Conservation (phyloP, 2,113 vertebrate genomes). For the Tragelaphus buxtoni region DNA sequence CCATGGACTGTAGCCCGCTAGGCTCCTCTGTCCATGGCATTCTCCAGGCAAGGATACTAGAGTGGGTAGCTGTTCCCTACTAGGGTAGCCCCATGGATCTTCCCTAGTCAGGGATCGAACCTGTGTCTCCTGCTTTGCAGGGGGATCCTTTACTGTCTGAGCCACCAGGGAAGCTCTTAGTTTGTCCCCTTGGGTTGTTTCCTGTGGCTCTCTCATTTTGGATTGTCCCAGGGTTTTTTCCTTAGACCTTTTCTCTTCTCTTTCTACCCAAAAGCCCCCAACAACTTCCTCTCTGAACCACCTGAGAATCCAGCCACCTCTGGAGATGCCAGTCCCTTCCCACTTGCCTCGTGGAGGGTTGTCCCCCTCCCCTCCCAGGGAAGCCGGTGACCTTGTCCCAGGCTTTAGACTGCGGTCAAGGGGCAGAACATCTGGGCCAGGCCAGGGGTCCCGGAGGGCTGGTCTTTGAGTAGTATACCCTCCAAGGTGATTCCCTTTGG, state of each 20-base stretch:
- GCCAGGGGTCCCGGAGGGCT: rapidly evolving
- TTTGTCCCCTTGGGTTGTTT: neutral
- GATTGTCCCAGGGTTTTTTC: neutral
- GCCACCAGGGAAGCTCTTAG: neutral
- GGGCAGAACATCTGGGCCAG: neutral
- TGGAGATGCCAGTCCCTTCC: too few species aligned
- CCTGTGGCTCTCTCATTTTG: rapidly evolving
- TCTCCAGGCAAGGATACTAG: neutral
- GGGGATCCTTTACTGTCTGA: neutral
- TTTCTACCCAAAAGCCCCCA: neutral
- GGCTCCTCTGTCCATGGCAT: neutral
- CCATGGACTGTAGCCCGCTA: neutral
- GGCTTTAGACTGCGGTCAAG: neutral
- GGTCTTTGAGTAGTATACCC: neutral
- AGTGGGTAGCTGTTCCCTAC: neutral
- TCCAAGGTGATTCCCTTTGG: neutral
- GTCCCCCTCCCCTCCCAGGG: neutral
- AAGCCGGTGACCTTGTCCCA: neutral
- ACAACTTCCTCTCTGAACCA: rapidly evolving
- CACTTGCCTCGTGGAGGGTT: neutral
- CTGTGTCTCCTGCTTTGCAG: neutral
- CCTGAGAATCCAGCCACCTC: neutral
- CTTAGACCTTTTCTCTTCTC: neutral
- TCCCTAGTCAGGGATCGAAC: neutral
- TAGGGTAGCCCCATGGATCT: neutral